Conservation (phyloP, 1,140 invertebrate genomes). For the Bombus cullumanus region DNA sequence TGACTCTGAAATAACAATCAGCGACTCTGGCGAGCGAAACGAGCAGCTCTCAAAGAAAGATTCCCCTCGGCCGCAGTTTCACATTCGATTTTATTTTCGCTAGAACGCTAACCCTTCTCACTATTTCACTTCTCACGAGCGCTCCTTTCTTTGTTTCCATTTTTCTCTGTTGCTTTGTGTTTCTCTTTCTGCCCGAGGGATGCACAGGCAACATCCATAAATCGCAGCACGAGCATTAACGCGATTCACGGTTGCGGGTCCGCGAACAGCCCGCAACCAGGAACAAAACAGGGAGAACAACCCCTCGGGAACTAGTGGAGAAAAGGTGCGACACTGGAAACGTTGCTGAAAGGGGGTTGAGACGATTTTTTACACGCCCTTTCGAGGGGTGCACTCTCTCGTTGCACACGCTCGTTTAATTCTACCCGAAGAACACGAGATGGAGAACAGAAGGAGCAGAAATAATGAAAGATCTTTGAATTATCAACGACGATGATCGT, state of each 20-base stretch:
- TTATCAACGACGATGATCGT: not conserved
- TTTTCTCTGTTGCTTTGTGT: not conserved
- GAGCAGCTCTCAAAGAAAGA: not conserved
- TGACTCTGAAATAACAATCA: not conserved
- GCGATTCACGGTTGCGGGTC: conserved; percentile 20
- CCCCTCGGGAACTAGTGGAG: not conserved
- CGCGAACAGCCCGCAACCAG: not conserved
- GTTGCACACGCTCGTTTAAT: conserved; percentile 41
- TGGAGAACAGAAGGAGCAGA: not conserved
- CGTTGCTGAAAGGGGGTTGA: not conserved
- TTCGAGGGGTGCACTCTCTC: not conserved
- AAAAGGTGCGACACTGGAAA: conserved; percentile 18
- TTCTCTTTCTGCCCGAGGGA: no score
- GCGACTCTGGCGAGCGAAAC: not conserved
- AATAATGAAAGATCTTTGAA: not conserved
- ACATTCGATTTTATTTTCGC: conserved; percentile 14
- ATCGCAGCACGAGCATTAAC: conserved; percentile 26
- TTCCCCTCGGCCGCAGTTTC: not conserved
- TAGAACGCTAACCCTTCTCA: not conserved
- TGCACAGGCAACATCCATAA: not conserved
- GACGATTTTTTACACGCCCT: conserved; percentile 20
- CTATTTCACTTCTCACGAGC: not conserved
- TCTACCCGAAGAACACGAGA: not conserved
- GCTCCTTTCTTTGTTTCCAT: no score
- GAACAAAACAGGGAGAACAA: not conserved